Conservation (phyloP, 2,113 vertebrate species). For the Ramphastos sulfuratus region DNA sequence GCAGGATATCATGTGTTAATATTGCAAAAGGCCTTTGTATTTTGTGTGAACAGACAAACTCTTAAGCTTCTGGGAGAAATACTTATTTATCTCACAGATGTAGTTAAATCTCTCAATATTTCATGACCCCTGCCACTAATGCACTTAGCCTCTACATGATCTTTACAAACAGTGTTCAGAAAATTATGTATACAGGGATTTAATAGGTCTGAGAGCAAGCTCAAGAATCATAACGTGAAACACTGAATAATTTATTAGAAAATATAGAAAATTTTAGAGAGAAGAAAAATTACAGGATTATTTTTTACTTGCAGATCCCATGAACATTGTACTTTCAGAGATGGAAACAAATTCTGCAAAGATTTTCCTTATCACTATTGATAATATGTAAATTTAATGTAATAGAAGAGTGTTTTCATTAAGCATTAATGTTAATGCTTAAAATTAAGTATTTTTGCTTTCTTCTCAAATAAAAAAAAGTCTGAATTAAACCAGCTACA, state of each 20-base stretch:
- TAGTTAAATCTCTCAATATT: conserved; percentile 49
- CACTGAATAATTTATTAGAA: conserved; percentile 19
- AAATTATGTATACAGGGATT: conserved; percentile 31
- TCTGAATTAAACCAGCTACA: not conserved
- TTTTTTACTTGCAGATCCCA: not conserved
- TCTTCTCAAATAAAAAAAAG: not conserved
- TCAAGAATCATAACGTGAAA: conserved; percentile 11
- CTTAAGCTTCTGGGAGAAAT: not conserved
- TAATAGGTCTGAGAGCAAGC: conserved; percentile 25
- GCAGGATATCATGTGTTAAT: conserved; percentile 14
- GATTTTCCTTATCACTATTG: not conserved
- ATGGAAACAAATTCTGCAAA: not conserved
- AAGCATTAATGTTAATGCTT: no score
- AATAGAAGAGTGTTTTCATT: not conserved
- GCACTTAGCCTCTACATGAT: not conserved
- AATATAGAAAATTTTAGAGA: not conserved
- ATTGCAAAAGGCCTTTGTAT: not conserved
- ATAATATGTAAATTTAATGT: not conserved
- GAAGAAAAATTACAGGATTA: not conserved
- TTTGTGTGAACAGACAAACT: conserved; percentile 1
- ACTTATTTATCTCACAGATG: conserved; percentile 26
- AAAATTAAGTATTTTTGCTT: not conserved
- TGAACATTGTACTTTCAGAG: not conserved
- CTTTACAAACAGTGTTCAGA: conserved; percentile 32
- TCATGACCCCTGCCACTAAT: conserved; percentile 28